Conservation (phyloP, 2,888 invertebrate species). For the Serrognathus titanus region DNA sequence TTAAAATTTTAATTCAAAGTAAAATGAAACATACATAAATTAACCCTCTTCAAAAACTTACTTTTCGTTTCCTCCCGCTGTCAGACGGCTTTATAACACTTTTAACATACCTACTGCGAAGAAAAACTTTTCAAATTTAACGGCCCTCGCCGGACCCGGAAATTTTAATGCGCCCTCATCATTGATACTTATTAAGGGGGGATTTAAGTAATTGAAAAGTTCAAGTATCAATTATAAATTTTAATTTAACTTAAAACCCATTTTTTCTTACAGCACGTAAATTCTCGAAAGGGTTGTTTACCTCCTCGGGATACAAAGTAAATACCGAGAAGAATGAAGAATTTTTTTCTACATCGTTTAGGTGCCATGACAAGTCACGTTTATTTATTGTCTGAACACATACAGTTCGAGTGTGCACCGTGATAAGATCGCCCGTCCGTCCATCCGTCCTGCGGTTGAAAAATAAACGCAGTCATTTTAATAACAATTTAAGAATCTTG, state of each 20-base stretch:
- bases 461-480: slow-evolving; percentile 1
- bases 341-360: not conserved
- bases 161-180: too few species aligned
- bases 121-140: not conserved
- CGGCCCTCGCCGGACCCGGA: too few species aligned
- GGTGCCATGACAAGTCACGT: not conserved
- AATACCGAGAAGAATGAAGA: too few species aligned
- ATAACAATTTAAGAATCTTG: slow-evolving; percentile 3
- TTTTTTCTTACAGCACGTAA: too few species aligned
- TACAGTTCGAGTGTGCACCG: not conserved
- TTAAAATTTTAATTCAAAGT: slow-evolving; percentile 34
- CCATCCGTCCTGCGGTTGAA: not conserved
- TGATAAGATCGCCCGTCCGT: not conserved
- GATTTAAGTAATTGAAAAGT: too few species aligned
- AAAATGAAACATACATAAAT: slow-evolving; percentile 33
- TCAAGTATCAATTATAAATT: too few species aligned
- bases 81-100: not conserved
- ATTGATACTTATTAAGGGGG: too few species aligned
- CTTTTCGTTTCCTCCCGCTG: slow-evolving; percentile 11
- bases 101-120: not conserved
- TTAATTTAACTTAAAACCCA: too few species aligned
- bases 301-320: not conserved
- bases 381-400: not conserved
- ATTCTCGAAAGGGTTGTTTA: not conserved
- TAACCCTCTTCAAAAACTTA: slow-evolving; percentile 29